Conservation (phyloP, 2,888 invertebrate genomes). For the Tenodera sinensis region DNA sequence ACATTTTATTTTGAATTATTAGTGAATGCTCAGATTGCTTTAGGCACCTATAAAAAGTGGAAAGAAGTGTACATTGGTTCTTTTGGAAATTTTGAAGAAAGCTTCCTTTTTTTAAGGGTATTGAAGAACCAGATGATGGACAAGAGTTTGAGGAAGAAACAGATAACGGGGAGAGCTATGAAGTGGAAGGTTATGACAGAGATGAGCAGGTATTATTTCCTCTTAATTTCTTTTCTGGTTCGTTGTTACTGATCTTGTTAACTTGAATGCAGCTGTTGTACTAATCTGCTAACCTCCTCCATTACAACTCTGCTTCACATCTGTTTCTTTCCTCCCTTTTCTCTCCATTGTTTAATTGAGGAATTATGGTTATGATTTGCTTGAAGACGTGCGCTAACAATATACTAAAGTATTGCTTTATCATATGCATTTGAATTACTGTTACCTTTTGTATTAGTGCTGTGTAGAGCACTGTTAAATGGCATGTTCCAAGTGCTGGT, state of each 20-base stretch:
- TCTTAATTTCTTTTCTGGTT: not conserved
- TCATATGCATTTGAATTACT: no score
- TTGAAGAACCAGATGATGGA: conserved; percentile 35
- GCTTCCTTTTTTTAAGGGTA: conserved; percentile 24
- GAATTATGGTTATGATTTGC: not conserved
- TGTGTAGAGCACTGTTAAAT: no score
- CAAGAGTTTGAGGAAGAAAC: conserved; percentile 47
- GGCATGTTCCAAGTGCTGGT: no score
- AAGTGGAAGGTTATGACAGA: conserved; percentile 47
- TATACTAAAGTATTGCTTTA: not conserved
- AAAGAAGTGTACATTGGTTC: conserved; percentile 25
- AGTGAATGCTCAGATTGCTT: not conserved
- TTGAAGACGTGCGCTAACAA: not conserved
- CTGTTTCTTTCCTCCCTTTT: not conserved
- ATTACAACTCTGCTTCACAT: not conserved
- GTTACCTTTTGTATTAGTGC: no score
- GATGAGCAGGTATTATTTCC: conserved; percentile 35
- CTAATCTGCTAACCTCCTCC: not conserved
- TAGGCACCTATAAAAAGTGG: conserved; percentile 30
- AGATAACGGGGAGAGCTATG: conserved; percentile 56
- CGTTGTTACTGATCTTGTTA: not conserved
- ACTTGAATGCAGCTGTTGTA: not conserved
- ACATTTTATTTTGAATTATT: not conserved
- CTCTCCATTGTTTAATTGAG: not conserved
- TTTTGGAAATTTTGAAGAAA: not conserved